Evolutionary conservation across 1,140 invertebrate genomes (phyloP).

Genomic region (Aricia agestis): DNA sequence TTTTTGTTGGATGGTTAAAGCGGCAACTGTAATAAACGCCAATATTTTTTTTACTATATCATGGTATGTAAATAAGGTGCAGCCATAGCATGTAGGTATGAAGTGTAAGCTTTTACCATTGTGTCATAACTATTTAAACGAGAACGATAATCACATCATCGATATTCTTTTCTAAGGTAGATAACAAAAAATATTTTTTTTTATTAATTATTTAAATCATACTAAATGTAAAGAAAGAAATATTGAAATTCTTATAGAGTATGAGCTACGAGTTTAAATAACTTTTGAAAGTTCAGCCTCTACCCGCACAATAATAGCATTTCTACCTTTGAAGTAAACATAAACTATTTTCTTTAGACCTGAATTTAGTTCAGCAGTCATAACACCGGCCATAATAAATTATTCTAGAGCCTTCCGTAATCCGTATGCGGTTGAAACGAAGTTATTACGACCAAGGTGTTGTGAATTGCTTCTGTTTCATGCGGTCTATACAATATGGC

Average conservation of each 20-base stretch:
- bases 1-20: too few relatives aligned
- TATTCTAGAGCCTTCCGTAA: background rate
- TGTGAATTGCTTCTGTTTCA: background rate
- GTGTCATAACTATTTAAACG: too few relatives aligned
- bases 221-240: too few relatives aligned
- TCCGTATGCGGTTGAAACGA: background rate
- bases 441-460: constrained; percentile 1
- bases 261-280: background rate
- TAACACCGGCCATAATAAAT: background rate
- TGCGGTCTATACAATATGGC: background rate
- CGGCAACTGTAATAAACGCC: too few relatives aligned
- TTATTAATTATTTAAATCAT: too few relatives aligned
- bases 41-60: too few relatives aligned
- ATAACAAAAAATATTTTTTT: too few relatives aligned
- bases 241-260: background rate
- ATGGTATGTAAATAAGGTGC: too few relatives aligned
- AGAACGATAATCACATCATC: too few relatives aligned
- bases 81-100: too few relatives aligned
- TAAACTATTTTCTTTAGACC: background rate
- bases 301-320: background rate
- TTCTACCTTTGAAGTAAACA: background rate
- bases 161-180: too few relatives aligned
- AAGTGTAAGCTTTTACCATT: too few relatives aligned
- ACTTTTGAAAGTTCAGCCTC: background rate
- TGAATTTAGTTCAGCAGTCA: constrained; percentile 1